These are phyloP conservation scores for Glareola pratincola DNA, from an alignment of 2,113 vertebrate genomes.

Conservation along the genomic window DNA sequence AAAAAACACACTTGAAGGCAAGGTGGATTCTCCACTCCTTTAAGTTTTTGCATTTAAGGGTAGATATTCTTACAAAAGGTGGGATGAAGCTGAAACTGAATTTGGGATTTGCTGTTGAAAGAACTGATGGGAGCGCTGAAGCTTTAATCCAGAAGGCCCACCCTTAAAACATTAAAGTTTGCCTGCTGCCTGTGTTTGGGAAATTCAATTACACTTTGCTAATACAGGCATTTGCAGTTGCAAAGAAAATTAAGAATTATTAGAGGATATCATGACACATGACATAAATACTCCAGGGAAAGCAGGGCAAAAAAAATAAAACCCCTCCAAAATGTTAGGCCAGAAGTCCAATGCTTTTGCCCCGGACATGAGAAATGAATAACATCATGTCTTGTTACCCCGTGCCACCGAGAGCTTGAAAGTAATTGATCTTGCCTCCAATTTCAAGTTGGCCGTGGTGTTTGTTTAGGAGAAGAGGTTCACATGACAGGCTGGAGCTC, in stretches of 20 bases:
- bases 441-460: background rate
- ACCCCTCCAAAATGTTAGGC: background rate
- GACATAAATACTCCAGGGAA: background rate
- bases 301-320: background rate
- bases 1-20: background rate
- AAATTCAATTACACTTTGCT: background rate
- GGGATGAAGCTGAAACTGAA: background rate
- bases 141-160: background rate
- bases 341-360: background rate
- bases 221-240: background rate
- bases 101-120: background rate
- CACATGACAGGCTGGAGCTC: background rate
- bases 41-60: background rate
- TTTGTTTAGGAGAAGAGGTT: slow-evolving; percentile 13
- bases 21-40: background rate
- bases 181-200: background rate
- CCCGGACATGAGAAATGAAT: background rate
- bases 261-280: background rate
- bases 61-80: background rate
- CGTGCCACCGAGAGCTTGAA: background rate
- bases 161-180: background rate
- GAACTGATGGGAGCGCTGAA: background rate
- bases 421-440: background rate
- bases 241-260: background rate
- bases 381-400: background rate